Evolutionary conservation across 2,113 vertebrate genomes (phyloP), one percentile per base, ranked within the genome.

Genomic region (Sinocyclocheilus anophthalmus): DNA sequence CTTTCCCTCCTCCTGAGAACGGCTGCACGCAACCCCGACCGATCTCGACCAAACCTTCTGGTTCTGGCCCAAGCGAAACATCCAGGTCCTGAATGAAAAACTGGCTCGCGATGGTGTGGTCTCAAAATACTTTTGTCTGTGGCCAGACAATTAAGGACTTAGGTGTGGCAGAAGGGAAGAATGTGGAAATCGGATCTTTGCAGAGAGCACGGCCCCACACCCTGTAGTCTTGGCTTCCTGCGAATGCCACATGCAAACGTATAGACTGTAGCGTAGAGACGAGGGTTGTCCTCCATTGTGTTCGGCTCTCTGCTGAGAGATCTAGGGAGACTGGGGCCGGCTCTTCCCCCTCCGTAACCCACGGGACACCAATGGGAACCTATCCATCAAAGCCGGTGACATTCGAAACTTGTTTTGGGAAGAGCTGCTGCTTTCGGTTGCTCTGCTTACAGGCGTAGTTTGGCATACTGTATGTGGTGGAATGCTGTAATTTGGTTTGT

Each of bases 101-200:
- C 88, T 90, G 42, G 42, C 42, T 45, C 42, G 42, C 10, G 42
- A 45, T 45, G 42, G 42, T 45, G 93, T 92, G 94, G 94, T 94
- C 93, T 93, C 87, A 88, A 90, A 91, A 90, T 93, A 94, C 94
- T 95, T 93, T 93, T 93, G 92, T 94, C 92, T 95, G 94, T 91
- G 93, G 94, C 92, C 92, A 93, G 92, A 94, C 93, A 95, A 94
- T 96, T 95, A 94, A 91, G 93, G 93, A 94, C 91, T 94, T 94
- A 95, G 94, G 94, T 95, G 95, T 94, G 94, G 94, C 91, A 89
- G 80, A 94, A 93, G 92, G 91, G 92, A 94, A 93, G 93, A 95
- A 95, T 95, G 94, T 94, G 89, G 94, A 94, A 94, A 95, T 92
- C 80, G 90, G 92, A 95, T 94, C 94, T 90, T 91, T 88, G 89